Evolutionary conservation across 2,797 vertebrate species (phyloP), one percentile per base, ranked within the genome.

Genomic region (Pangasius mekongensis): DNA sequence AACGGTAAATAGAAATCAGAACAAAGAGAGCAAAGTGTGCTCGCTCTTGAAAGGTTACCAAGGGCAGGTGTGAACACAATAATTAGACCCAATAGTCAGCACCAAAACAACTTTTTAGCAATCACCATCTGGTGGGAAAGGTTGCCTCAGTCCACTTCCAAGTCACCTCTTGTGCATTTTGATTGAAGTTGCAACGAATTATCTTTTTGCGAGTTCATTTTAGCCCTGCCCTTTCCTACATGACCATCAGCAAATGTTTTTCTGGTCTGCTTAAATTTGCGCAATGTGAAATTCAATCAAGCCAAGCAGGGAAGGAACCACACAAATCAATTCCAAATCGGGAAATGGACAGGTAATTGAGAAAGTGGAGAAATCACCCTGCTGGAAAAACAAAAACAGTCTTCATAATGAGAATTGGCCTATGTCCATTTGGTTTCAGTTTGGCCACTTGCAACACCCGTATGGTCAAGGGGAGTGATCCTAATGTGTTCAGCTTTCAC

Each of bases 21-120:
- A 80, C 60, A 78, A 76, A 84, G 60, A 78, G 10, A 62, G 20
- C 39, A 16, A 64, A 39, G 27, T 56, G 47, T 58, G n/a, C 67
- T 83, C 49, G 10, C 13, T 43, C 52, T 71, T 82, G 54, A 81
- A 71, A 73, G 54, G n/a, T 86, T 88, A 81, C 83, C 54, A 66
- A 88, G 83, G 62, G 22, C 4, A 58, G 67, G 83, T 73, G 13
- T 56, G 30, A 85, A 67, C 62, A 83, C 16, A 66, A 43, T 49
- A 43, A 83, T 67, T 20, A 52, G 7, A 22, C n/a, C 3, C n/a
- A 24, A 66, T 47, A 16, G 27, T 30, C 39, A 66, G 27, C 7
- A 67, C 82, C 16, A 22, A 84, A 67, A 67, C 82, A 83, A 30
- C 36, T 66, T 27, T 14, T 2, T 83, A 18, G 24, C 49, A 39